Evolutionary conservation across 2,888 invertebrate species (phyloP), one percentile per base, ranked within the genome.

Genomic region (Latheticus oryzae): DNA sequence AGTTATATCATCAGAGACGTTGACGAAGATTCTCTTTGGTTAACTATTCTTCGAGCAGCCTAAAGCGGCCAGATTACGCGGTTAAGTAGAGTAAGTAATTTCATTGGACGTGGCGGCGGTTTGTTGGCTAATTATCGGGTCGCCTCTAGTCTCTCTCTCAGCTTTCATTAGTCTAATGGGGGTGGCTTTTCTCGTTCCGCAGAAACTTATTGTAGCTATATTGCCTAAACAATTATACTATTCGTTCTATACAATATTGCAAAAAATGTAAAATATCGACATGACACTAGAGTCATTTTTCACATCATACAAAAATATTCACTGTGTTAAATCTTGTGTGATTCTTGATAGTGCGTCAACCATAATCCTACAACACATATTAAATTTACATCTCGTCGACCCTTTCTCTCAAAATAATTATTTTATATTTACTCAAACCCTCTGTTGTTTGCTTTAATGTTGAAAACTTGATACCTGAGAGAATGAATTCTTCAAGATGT

Each of bases 41-140:
- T 69, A 72, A 72, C 72, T 72, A 73, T 74, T 67, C 71, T 68
- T 69, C 70, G 66, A 62, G 60, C 68, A 66, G 67, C 69, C 66
- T 52, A 72, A 74, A 75, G 72, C 74, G 65, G 64, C 60, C 64
- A 73, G 75, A 75, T 76, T 76, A 75, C 71, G 73, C 73, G 73
- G 73, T 72, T 74, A 73, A 74, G 73, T 72, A 73, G 73, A 74
- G 71, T 75, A 76, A 76, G 75, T 76, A 75, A 76, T 75, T 76
- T 73, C 69, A 73, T 71, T 71, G 75, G 70, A 64, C 66, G 72
- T 68, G 67, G 61, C 64, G 69, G 72, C 71, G 75, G 76, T 75
- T 75, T 74, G 76, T 75, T 74, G 75, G 73, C 74, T 76, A 76
- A 76, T 76, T 76, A 76, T 75, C 76, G 75, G 75, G 65, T 72